Conservation (phyloP, 2,888 invertebrate genomes). For the Amphiduros pacificus region DNA sequence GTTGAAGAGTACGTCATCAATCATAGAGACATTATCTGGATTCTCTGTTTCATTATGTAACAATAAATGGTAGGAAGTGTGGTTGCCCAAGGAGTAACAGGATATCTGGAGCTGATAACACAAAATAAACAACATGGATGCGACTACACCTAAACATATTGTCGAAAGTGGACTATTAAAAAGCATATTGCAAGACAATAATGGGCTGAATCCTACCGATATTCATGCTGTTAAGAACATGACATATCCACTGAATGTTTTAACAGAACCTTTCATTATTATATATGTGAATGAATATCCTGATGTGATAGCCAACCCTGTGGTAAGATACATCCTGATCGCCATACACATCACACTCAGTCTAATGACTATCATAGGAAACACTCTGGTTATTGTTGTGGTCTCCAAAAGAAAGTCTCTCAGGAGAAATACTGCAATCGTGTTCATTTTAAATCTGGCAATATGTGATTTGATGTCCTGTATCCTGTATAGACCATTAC, state of each 20-base stretch:
- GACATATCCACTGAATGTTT: not conserved
- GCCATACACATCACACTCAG: conserved; percentile 17
- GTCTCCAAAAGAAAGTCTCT: conserved; percentile 2
- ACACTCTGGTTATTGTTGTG: conserved; percentile 21
- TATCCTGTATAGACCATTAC: conserved; percentile 15
- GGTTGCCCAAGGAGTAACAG: too few species aligned
- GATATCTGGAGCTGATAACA: too few species aligned
- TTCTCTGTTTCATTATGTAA: too few species aligned
- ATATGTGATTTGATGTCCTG: conserved; percentile 22
- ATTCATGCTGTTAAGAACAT: too few species aligned
- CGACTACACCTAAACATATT: too few species aligned
- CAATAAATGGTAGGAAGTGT: too few species aligned
- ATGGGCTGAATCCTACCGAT: too few species aligned
- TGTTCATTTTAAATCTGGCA: conserved; percentile 28
- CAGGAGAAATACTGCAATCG: conserved; percentile 15
- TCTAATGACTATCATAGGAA: conserved; percentile 18
- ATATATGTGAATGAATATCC: not conserved
- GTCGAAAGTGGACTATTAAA: too few species aligned
- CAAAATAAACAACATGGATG: too few species aligned
- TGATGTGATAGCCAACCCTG: conserved; percentile 2
- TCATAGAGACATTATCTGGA: too few species aligned
- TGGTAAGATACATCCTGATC: conserved; percentile 22
- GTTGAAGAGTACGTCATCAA: too few species aligned
- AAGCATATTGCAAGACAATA: too few species aligned
- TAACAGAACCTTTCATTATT: not conserved